Conservation (phyloP, 2,113 vertebrate species). For the Tychaedon coryphoeus region DNA sequence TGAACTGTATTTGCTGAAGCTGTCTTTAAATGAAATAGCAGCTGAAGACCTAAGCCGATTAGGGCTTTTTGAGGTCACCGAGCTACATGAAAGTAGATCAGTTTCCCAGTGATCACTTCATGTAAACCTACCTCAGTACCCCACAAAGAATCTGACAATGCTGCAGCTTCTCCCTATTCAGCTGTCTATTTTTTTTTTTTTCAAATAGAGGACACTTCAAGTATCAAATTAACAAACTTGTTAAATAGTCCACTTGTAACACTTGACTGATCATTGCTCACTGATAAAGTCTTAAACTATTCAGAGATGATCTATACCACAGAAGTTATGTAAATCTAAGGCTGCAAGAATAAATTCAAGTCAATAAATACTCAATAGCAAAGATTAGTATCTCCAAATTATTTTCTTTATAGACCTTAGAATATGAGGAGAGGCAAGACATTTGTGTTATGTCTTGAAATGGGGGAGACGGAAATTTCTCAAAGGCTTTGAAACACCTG, state of each 20-base stretch:
- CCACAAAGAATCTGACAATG: neutral
- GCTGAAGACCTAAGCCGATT: slow-evolving; percentile 62
- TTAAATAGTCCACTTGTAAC: neutral
- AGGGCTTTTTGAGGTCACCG: slow-evolving; percentile 57
- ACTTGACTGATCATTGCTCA: neutral
- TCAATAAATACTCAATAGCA: neutral
- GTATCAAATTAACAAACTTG: neutral
- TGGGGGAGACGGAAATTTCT: fast-evolving
- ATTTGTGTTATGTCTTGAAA: neutral
- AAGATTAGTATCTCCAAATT: neutral
- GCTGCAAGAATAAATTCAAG: neutral
- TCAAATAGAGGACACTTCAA: neutral
- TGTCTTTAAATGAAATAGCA: slow-evolving; percentile 34
- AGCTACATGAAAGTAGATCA: slow-evolving; percentile 39
- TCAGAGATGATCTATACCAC: neutral
- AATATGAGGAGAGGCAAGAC: neutral
- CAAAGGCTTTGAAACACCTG: neutral
- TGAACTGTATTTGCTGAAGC: neutral
- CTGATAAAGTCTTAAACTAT: neutral
- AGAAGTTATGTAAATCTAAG: neutral
- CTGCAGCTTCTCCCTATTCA: neutral
- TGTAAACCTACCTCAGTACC: neutral
- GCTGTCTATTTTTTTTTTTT: neutral
- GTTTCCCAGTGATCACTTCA: neutral
- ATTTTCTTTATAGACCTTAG: neutral